A percentile compares a stretch with the other conserved stretches of the same genome.
Evolutionary conservation across 1,140 invertebrate genomes (phyloP).

Genomic region (Uloborus diversus): DNA sequence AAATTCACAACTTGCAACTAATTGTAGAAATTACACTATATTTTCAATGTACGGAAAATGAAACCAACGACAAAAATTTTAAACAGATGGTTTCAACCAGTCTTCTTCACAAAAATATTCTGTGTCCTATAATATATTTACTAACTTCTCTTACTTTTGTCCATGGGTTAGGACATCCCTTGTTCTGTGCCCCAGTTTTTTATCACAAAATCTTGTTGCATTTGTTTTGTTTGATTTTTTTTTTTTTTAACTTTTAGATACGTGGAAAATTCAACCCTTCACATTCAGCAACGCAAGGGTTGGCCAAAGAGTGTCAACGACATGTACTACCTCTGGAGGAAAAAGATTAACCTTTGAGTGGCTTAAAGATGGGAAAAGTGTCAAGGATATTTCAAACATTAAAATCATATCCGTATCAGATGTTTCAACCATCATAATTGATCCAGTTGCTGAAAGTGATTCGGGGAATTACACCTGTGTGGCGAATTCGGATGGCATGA

Average conservation of each 20-base stretch:
- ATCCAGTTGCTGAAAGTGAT: conserved; percentile 23
- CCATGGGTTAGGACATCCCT: too few species aligned
- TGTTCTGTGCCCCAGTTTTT: too few species aligned
- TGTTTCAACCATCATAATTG: conserved; percentile 47
- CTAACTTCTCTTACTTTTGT: too few species aligned
- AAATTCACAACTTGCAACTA: too few species aligned
- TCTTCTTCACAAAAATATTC: too few species aligned
- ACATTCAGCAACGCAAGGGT: not conserved
- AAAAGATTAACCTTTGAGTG: conserved; percentile 60
- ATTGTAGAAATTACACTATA: too few species aligned
- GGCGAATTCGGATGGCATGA: conserved; percentile 19
- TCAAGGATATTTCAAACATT: conserved; percentile 59
- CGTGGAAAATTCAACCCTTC: conserved; percentile 47
- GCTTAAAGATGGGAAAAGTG: conserved; percentile 64
- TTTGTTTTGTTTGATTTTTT: not conserved
- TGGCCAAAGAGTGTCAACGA: conserved; percentile 27
- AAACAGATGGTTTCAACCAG: too few species aligned
- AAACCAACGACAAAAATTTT: too few species aligned
- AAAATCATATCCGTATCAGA: conserved; percentile 14
- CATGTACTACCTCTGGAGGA: conserved; percentile 23
- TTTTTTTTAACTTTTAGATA: conserved; percentile 12
- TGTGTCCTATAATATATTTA: too few species aligned
- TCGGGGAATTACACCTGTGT: conserved; percentile 44
- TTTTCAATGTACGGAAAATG: too few species aligned
- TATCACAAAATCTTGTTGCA: too few species aligned